phyloP scores from a whole-genome alignment of 2,888 invertebrate genomes.

The Machimus rusticus region DNA sequence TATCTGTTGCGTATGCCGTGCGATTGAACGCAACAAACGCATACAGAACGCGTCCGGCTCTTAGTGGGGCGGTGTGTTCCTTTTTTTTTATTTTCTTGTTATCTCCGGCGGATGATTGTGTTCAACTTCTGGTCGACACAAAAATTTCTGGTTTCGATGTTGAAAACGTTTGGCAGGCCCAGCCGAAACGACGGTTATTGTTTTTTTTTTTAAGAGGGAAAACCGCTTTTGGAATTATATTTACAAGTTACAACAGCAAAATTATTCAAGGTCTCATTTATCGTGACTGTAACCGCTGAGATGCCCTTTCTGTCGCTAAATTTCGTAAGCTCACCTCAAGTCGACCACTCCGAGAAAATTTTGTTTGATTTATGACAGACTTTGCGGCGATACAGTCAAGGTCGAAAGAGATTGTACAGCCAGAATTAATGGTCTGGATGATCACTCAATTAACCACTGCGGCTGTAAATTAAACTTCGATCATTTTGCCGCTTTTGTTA shows the following conservation, averaged over 20 bases:
- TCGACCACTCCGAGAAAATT: background rate
- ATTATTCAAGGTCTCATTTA: background rate
- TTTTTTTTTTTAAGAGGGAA: background rate
- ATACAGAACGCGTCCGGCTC: background rate
- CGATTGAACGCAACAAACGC: slow-evolving; percentile 12
- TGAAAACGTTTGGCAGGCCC: background rate
- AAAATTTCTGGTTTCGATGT: slow-evolving; percentile 30
- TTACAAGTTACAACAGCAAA: background rate
- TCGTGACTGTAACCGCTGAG: background rate
- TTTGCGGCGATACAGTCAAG: background rate
- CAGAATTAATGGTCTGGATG: background rate
- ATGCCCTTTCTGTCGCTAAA: background rate
- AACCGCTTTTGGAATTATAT: background rate
- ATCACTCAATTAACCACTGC: background rate
- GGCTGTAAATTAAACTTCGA: background rate
- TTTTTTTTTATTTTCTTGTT: background rate
- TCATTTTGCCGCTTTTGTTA: background rate
- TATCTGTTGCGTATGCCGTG: background rate
- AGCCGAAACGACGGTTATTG: background rate
- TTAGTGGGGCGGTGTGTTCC: background rate
- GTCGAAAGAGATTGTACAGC: background rate
- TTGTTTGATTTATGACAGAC: background rate
- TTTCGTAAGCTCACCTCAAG: background rate
- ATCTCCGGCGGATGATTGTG: slow-evolving; percentile 7
- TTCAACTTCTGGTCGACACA: slow-evolving; percentile 36